Evolutionary conservation across 2,113 vertebrate species (phyloP), one percentile per base, ranked within the genome.

Genomic region (Cnemophilus loriae): DNA sequence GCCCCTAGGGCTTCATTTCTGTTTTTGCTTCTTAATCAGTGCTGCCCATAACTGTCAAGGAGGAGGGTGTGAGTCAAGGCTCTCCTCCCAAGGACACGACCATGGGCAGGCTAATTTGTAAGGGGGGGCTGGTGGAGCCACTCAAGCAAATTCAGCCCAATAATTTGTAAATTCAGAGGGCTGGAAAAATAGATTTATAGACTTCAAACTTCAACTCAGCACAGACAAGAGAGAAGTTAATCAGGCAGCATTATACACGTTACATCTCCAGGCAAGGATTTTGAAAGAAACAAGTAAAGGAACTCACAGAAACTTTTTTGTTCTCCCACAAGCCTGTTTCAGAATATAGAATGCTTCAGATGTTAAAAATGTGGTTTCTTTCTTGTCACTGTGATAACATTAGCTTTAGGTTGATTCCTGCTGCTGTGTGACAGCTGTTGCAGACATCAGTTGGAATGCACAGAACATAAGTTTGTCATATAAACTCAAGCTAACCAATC

Each of bases 371-470:
- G 65, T 69, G n/a, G 32, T 79, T 87, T 88, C 67, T 26, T 75
- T 95, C 77, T 80, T 89, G 82, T 63, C 56, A 52, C n/a, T 55
- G 33, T 47, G 79, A 65, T 92, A 91, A 88, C 96, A 95, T 94
- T 84, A 96, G 44, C 57, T 88, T 85, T 68, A 56, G 74, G 90
- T 73, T 87, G 64, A 87, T 95, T 88, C 35, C 80, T 76, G 63
- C 88, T 83, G 78, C 67, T 86, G 68, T 18, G 10, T 76, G 89
- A 93, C 95, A 90, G 82, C 87, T 97, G 94, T 83, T 82, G 47
- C 75, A 69, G 55, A 71, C 47, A 84, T 71, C 93, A 75, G 17
- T 32, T 50, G 82, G 52, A 92, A 90, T 16, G 32, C 41, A 46
- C 6, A 47, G 73, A 79, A 65, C 41, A 10, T 23, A 76, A 83